These are phyloP conservation scores for Coracopsis vasa DNA, from an alignment of 2,113 vertebrate genomes.

Conservation along the genomic window DNA sequence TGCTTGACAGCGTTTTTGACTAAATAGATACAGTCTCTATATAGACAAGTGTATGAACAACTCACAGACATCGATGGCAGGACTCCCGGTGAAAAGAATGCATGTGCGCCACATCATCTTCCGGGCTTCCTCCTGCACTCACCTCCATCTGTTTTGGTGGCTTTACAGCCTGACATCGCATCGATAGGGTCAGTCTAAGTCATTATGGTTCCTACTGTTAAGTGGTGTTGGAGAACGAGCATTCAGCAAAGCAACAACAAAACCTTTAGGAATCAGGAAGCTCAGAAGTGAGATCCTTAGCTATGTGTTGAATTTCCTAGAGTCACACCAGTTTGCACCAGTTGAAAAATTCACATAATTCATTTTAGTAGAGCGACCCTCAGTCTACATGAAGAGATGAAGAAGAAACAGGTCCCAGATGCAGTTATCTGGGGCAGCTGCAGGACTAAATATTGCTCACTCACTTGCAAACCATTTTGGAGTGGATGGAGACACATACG, in stretches of 20 bases:
- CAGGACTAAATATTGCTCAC: neutral
- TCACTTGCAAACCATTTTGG: neutral
- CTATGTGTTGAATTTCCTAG: neutral
- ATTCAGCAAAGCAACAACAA: neutral
- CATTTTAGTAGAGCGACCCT: neutral
- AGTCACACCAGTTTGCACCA: neutral
- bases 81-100: neutral
- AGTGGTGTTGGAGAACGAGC: fast-evolving
- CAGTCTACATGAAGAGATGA: neutral
- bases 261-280: neutral
- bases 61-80: fast-evolving
- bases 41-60: neutral
- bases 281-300: neutral
- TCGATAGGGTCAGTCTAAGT: neutral
- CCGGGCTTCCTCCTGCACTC: neutral
- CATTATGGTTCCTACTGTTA: neutral
- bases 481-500: neutral
- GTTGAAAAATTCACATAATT: neutral
- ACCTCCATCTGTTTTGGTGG: neutral
- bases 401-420: neutral
- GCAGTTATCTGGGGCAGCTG: neutral
- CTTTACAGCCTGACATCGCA: neutral
- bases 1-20: neutral
- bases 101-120: neutral
- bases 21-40: neutral